Evolutionary conservation across 2,113 vertebrate genomes (phyloP).

Genomic region (Apodemus speciosus): DNA sequence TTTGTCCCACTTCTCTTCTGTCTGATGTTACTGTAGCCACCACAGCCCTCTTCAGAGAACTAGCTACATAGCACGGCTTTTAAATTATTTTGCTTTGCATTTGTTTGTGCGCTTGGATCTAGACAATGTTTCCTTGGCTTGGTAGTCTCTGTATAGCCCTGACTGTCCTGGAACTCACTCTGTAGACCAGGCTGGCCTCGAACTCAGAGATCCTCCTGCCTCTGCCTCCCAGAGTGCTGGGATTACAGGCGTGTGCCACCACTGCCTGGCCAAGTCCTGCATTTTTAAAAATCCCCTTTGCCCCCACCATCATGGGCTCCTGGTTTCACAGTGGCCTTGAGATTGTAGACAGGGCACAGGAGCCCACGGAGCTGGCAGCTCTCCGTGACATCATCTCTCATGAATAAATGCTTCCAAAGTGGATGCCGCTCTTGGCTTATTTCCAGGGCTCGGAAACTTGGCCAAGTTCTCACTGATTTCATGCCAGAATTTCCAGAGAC

Average conservation of each 20-base stretch:
- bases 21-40: not conserved
- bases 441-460: slow-evolving; percentile 3
- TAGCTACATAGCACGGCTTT: not conserved
- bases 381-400: not conserved
- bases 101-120: not conserved
- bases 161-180: too few species aligned
- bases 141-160: too few species aligned
- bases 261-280: too few species aligned
- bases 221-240: too few species aligned
- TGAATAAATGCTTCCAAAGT: slow-evolving; percentile 25
- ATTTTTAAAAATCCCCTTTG: not conserved
- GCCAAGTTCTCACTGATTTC: not conserved
- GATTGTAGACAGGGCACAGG: not conserved
- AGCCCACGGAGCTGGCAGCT: not conserved
- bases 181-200: too few species aligned
- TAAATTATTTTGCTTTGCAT: not conserved
- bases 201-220: too few species aligned
- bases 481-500: slow-evolving; percentile 28
- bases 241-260: too few species aligned
- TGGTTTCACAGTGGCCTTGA: not conserved
- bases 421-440: slow-evolving; percentile 15
- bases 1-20: not conserved
- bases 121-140: not conserved
- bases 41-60: not conserved
- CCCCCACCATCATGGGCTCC: not conserved